Evolutionary conservation across 2,888 invertebrate species (phyloP).

Genomic region (Limnephilus rhombicus): DNA sequence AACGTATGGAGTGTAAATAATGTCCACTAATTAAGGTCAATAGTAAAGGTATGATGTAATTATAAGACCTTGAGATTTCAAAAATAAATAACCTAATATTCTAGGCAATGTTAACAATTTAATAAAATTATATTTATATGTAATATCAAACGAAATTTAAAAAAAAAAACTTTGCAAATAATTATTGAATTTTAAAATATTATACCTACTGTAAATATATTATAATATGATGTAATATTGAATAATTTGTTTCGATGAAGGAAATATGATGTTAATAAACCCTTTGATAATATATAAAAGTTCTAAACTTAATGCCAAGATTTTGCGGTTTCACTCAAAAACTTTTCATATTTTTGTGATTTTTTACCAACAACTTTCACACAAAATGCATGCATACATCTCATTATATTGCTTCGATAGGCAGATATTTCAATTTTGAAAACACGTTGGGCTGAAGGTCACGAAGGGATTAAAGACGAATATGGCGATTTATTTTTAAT

Average conservation of each 20-base stretch:
- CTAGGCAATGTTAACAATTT: slow-evolving; percentile 32
- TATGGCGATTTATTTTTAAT: neutral
- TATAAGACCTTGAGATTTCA: slow-evolving; percentile 28
- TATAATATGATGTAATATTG: neutral
- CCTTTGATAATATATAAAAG: neutral
- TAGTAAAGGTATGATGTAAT: slow-evolving; percentile 4
- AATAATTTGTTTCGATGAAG: neutral
- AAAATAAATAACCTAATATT: slow-evolving; percentile 2
- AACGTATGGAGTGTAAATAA: slow-evolving; percentile 56
- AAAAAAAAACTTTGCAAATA: slow-evolving; percentile 3
- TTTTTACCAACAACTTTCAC: no score
- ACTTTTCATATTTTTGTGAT: no score
- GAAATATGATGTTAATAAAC: neutral
- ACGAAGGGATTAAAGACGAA: neutral
- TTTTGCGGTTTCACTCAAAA: slow-evolving; percentile 10
- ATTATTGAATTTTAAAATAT: neutral
- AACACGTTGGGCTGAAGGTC: neutral
- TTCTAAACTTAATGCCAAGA: neutral
- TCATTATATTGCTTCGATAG: neutral
- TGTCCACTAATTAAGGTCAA: slow-evolving; percentile 63
- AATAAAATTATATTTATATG: slow-evolving; percentile 38
- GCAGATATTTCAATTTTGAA: neutral
- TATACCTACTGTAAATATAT: slow-evolving; percentile 6
- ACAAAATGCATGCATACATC: no score
- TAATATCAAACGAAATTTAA: slow-evolving; percentile 28